Conservation (phyloP, 1,140 invertebrate genomes). For the Camponotus floridanus region DNA sequence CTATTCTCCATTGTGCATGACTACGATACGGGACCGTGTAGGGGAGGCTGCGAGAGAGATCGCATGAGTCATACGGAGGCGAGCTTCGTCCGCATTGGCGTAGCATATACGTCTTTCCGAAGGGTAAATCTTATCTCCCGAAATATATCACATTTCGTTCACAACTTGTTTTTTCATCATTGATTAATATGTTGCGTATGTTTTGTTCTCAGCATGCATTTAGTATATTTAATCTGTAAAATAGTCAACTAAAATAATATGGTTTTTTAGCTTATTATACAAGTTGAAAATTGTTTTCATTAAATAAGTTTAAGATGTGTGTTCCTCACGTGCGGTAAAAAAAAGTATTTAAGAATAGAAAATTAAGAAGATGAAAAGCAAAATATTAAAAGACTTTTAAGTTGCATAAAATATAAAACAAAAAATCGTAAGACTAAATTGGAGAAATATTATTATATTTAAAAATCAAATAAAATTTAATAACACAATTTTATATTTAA, state of each 20-base stretch:
- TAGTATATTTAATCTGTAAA: neutral
- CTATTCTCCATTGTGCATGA: slow-evolving; percentile 81
- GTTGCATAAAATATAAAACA: neutral
- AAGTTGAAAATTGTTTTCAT: neutral
- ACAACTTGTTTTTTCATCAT: neutral
- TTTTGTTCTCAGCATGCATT: neutral
- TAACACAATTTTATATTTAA: neutral
- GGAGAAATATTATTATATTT: neutral
- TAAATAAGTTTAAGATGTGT: neutral
- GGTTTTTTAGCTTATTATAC: neutral
- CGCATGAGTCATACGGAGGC: slow-evolving; percentile 81
- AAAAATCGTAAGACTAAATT: neutral
- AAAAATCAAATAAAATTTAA: neutral
- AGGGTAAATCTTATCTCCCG: neutral
- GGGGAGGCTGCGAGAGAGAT: slow-evolving; percentile 80
- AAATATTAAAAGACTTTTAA: neutral
- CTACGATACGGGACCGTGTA: slow-evolving; percentile 78
- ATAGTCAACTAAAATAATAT: neutral
- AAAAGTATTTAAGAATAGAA: neutral
- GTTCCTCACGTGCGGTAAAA: neutral
- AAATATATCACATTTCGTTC: neutral
- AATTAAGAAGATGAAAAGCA: neutral
- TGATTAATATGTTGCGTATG: neutral
- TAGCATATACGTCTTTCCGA: slow-evolving; percentile 62
- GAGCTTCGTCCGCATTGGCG: slow-evolving; percentile 76